A percentile compares a stretch with the other conserved stretches of the same genome.
Conservation (phyloP, 2,797 vertebrate genomes). For the Lithobates sylvaticus region DNA sequence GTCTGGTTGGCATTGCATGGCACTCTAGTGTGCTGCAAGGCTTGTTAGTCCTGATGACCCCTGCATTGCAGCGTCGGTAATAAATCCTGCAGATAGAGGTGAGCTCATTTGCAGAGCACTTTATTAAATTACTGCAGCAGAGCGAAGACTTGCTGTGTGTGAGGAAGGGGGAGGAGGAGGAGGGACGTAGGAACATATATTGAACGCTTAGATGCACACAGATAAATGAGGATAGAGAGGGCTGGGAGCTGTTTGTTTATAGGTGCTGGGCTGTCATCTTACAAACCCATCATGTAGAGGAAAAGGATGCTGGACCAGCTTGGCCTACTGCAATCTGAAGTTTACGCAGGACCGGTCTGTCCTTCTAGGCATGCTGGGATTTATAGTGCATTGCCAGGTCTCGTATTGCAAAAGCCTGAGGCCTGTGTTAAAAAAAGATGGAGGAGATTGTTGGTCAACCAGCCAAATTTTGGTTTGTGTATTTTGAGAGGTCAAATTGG, state of each 20-base stretch:
- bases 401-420: too few relatives aligned
- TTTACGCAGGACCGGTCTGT: too few relatives aligned
- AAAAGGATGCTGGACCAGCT: too few relatives aligned
- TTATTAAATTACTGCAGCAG: slow-evolving; percentile 60
- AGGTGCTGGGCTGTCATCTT: not conserved
- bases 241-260: not conserved
- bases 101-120: slow-evolving; percentile 60
- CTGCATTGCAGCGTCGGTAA: slow-evolving; percentile 53
- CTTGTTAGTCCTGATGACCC: slow-evolving; percentile 12
- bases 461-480: too few relatives aligned
- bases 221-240: slow-evolving; percentile 18
- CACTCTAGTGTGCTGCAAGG: slow-evolving; percentile 1
- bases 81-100: slow-evolving; percentile 46
- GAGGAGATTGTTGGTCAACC: too few relatives aligned
- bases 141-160: not conserved
- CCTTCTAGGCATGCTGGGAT: too few relatives aligned
- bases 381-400: too few relatives aligned
- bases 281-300: not conserved
- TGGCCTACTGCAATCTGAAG: too few relatives aligned
- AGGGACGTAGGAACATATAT: not conserved
- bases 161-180: not conserved
- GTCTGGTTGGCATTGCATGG: not conserved
- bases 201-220: slow-evolving; percentile 26
- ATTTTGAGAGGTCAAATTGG: too few relatives aligned
- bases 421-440: too few relatives aligned